Base-by-base conservation (phyloP, 2,113 vertebrate species). In the Dicrurus megarhynchus region DNA sequence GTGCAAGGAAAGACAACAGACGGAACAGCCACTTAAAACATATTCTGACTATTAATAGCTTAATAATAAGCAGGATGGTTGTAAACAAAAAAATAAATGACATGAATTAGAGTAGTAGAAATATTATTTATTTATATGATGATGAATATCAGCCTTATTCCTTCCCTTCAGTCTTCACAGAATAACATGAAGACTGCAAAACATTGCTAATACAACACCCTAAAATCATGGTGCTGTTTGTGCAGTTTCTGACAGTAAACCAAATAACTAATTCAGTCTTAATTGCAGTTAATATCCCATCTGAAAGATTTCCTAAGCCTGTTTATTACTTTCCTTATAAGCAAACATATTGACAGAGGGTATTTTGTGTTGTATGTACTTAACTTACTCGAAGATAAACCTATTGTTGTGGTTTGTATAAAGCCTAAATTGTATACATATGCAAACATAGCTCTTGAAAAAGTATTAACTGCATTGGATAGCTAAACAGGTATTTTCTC, bases 251-350 rank as follows among this genome's bases (percentile, higher is more conserved):
- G 90, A 95, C 78, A 41, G 75, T 80, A 95, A 97, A 89, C 78
- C 21, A 33, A 77, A 63, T 75, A 80, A 89, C 49, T 94, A 96
- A 76, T 78, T 83, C 87, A 74, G 79, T 95, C 84, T 93, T 97
- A 96, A 97, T 89, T 93, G 35, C 41, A 61, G 41, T 57, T 92
- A 84, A 87, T 61, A 55, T 60, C 41, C 41, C 57, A 73, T 47
- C 69, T 39, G 68, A 93, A 94, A 87, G 57, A 41, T 76, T 94
- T 91, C 60, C 78, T 97, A 88, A 81, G n/a, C 19, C 13, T 87
- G 20, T 70, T 93, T 97, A 90, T 97, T 95, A 84, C 71, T 97
- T 97, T 83, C 53, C 84, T 95, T 90, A 94, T 94, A 96, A 84
- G 83, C 82, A 95, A 97, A 96, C 76, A 61, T 96, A 92, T 93